phyloP scores from a whole-genome alignment of 2,888 invertebrate species.

The Laspeyria flexula region DNA sequence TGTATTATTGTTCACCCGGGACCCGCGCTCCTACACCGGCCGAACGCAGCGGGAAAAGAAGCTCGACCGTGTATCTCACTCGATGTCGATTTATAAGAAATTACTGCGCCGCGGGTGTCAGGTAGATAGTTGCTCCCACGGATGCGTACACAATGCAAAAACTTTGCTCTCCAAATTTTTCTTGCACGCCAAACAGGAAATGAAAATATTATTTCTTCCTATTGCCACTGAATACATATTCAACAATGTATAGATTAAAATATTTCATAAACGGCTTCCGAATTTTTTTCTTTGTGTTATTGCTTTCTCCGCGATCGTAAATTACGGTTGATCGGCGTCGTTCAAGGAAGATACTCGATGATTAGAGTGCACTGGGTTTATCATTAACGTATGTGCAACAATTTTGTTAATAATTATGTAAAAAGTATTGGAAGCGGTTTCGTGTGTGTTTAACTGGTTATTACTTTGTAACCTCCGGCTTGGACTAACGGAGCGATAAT shows the following conservation, averaged over 20 bases:
- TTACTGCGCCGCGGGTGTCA: constrained; percentile 78
- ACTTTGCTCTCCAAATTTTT: constrained; percentile 67
- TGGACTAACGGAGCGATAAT: constrained; percentile 69
- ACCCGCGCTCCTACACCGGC: constrained; percentile 44
- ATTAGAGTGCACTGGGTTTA: constrained; percentile 55
- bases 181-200: constrained; percentile 77
- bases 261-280: constrained; percentile 56
- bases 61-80: constrained; percentile 77
- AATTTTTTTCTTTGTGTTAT: constrained; percentile 47
- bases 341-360: constrained; percentile 57
- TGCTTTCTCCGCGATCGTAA: constrained; percentile 56
- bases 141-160: constrained; percentile 70
- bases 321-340: constrained; percentile 55
- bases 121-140: constrained; percentile 84
- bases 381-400: constrained; percentile 70
- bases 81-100: constrained; percentile 84
- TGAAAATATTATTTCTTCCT: constrained; percentile 79
- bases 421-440: constrained; percentile 68
- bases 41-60: constrained; percentile 60
- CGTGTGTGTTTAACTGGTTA: constrained; percentile 75
- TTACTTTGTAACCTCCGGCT: constrained; percentile 72
- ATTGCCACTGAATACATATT: constrained; percentile 52
- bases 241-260: constrained; percentile 40
- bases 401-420: constrained; percentile 75
- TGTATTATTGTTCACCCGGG: constrained; percentile 62